phyloP scores from a whole-genome alignment of 2,113 vertebrate genomes.

The Sebastes schlegelii region DNA sequence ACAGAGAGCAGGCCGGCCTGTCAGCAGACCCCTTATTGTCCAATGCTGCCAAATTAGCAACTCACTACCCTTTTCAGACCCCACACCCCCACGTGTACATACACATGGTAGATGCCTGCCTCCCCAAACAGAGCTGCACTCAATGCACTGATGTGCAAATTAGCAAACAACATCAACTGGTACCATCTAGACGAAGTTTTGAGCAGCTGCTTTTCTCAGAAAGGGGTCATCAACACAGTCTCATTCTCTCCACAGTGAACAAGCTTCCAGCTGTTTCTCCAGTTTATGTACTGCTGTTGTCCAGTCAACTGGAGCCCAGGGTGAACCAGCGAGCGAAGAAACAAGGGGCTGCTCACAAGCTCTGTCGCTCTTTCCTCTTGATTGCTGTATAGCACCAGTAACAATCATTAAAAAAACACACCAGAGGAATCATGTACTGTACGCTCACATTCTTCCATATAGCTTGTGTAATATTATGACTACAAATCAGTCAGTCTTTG shows the following conservation, averaged over 20 bases:
- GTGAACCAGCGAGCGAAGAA: slow-evolving; percentile 18
- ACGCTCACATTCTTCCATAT: neutral
- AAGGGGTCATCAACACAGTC: neutral
- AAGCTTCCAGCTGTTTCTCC: slow-evolving; percentile 45
- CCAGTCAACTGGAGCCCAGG: slow-evolving; percentile 35
- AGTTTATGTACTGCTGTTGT: slow-evolving; percentile 36
- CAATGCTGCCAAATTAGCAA: slow-evolving; percentile 12
- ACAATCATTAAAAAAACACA: slow-evolving; percentile 27
- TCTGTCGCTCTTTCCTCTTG: slow-evolving; percentile 23
- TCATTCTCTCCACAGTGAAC: neutral
- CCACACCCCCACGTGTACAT: neutral
- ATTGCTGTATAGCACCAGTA: slow-evolving; percentile 23
- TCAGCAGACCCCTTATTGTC: slow-evolving; percentile 5
- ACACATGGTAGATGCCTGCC: neutral
- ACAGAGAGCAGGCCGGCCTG: slow-evolving; percentile 2
- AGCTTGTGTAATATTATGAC: slow-evolving; percentile 24
- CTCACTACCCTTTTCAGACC: slow-evolving; percentile 18
- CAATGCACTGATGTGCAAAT: neutral
- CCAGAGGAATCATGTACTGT: neutral
- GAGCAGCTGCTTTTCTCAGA: slow-evolving; percentile 40
- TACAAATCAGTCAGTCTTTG: slow-evolving; percentile 34
- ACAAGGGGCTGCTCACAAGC: slow-evolving; percentile 13
- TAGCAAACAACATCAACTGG: slow-evolving; percentile 6
- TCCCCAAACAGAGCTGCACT: neutral
- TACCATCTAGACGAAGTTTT: slow-evolving; percentile 1